Evolutionary conservation across 2,888 invertebrate species (phyloP), one percentile per base, ranked within the genome.

Genomic region (Plemyria rubiginata): DNA sequence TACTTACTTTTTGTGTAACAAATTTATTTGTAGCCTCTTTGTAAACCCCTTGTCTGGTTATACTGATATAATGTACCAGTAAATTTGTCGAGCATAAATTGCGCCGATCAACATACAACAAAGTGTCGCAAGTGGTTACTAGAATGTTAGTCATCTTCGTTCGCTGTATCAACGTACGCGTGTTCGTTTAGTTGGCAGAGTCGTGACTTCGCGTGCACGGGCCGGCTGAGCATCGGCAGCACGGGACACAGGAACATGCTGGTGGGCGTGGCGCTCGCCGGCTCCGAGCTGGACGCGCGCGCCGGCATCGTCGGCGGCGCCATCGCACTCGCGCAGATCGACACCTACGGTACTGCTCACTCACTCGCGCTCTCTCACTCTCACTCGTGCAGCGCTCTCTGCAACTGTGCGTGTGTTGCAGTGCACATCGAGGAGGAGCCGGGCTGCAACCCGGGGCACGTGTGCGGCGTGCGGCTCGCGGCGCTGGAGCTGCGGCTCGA

Each of bases 301-400:
- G 98, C 98, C 58, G 99, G 99, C 72, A 99, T 99, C 80, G 99
- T 99, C 32, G 99, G 99, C 81, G 99, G 99, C 28, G 97, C 96
- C 73, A 97, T 99, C 78, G 97, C 98, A 84, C 94, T 99, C 43
- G 96, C 97, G 70, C 95, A 96, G 82, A 96, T 99, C 71, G 96
- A 97, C 82, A 97, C 97, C 0, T 97, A 96, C 80, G 94, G 96
- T 96, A 45, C 16, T 6, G 8, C 36, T 6, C 5, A 7, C 32
- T 3, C 22, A 22, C 32, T 32, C 32, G 32, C 22, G 22, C 22
- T 1, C 22, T 1, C 22, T 22, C 22, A 22, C 22, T 22, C 22
- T 1, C 22, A 22, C 3, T 3, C 22, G 3, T 22, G 22, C 22
- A n/a, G n/a, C n/a, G n/a, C 22, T 22, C 22, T 22, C 22, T 22